phyloP scores from a whole-genome alignment of 2,797 vertebrate genomes.

The Manis pentadactyla region DNA sequence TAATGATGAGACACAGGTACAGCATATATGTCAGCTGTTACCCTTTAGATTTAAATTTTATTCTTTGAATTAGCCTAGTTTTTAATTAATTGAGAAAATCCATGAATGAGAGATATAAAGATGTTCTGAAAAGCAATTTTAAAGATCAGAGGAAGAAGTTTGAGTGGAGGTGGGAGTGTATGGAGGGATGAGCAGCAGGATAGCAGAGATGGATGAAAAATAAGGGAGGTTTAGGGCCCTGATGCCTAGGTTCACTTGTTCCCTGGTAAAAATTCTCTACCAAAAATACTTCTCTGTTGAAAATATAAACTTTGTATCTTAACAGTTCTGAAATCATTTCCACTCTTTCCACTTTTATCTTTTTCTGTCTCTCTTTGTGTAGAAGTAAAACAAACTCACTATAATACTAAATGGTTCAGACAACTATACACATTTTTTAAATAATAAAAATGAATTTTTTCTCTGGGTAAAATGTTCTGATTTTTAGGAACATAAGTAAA shows the following conservation, averaged over 20 bases:
- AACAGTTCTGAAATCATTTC: slow-evolving; percentile 80
- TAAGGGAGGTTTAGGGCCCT: not conserved
- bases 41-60: not conserved
- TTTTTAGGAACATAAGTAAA: slow-evolving; percentile 65
- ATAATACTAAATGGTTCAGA: slow-evolving; percentile 80
- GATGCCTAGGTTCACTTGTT: slow-evolving; percentile 57
- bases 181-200: not conserved
- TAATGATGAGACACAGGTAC: slow-evolving; percentile 24
- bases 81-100: slow-evolving; percentile 33
- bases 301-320: slow-evolving; percentile 75
- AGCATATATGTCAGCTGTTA: slow-evolving; percentile 25
- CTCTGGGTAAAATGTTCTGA: slow-evolving; percentile 37
- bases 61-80: not conserved
- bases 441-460: slow-evolving; percentile 55
- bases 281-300: slow-evolving; percentile 57
- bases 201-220: not conserved
- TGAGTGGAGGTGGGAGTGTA: not conserved
- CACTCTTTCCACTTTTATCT: slow-evolving; percentile 30
- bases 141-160: slow-evolving; percentile 41
- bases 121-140: not conserved
- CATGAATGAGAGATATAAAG: slow-evolving; percentile 34
- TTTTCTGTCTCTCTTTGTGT: slow-evolving; percentile 29
- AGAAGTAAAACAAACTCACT: slow-evolving; percentile 51
- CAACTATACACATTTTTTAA: slow-evolving; percentile 67
- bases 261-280: slow-evolving; percentile 42